These are phyloP conservation scores for Poeciliopsis retropinna DNA, from an alignment of 2,113 vertebrate genomes.

Conservation along the genomic window DNA sequence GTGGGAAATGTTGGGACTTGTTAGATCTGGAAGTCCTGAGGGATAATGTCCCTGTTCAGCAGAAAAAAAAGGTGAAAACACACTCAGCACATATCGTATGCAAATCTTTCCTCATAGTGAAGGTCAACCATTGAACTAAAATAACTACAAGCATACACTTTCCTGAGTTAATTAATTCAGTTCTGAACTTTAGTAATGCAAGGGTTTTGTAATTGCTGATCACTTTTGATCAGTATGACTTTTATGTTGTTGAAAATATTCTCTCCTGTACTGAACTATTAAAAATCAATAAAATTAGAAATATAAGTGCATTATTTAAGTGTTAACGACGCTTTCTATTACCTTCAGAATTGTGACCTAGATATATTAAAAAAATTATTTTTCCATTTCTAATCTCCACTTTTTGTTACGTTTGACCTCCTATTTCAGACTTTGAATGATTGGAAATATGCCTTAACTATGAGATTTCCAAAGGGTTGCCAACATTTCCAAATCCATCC, in stretches of 20 bases:
- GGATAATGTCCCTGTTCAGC: not conserved
- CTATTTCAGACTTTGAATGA: not conserved
- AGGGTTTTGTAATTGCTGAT: not conserved
- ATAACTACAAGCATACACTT: constrained; percentile 5
- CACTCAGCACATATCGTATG: not conserved
- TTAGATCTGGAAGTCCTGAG: constrained; percentile 2
- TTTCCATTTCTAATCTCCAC: not conserved
- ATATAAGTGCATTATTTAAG: not conserved
- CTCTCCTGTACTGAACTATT: not conserved
- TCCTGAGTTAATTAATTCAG: not conserved
- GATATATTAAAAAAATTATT: not conserved
- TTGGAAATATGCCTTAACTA: not conserved
- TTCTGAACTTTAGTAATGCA: not conserved
- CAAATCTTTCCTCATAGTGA: constrained; percentile 12
- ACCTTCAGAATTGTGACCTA: not conserved
- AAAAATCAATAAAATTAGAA: not conserved
- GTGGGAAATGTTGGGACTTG: not conserved
- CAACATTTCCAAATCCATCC: not conserved
- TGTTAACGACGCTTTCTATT: not conserved
- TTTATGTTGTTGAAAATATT: constrained; percentile 11
- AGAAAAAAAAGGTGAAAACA: constrained; percentile 13
- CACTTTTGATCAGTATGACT: not conserved
- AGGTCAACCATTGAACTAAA: constrained; percentile 18
- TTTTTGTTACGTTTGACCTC: not conserved
- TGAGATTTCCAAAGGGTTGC: not conserved